Base-by-base conservation (phyloP, 35 echinoderm and acorn worm genomes). In the Patiria miniata region DNA sequence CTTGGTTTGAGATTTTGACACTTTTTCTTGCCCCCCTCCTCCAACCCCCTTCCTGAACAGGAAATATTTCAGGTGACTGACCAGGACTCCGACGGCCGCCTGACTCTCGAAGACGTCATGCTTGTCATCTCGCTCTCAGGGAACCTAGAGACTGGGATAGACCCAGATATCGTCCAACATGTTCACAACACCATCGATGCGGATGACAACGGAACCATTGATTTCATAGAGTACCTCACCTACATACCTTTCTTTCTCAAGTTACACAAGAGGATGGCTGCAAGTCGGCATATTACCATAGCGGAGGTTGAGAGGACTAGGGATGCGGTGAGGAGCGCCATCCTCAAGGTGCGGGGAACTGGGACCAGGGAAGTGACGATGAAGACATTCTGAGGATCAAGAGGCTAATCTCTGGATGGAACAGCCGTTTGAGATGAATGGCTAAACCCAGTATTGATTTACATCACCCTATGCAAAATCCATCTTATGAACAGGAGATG, bases 231-330 rank as follows among this genome's bases (percentile, higher is more conserved):
- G 38, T 97, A 87, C 59, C 68, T 97, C 33, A 87, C 95, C 15
- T 97, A 90, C 69, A 93, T 97, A 77, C 95, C 95, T 0, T 97
- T 97, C 55, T 97, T 97, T 59, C 57, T 93, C 50, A 97, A 91
- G 79, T 80, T 97, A 0, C 91, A 97, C 61, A 55, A 85, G 33
- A 81, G 93, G 37, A 90, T 97, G 53, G 42, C 93, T 18, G 26
- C 21, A 34, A 91, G 95, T 1, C 84, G 79, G 29, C 91, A 91
- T n/a, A 88, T 83, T 4, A 73, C 91, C 14, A 40, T 97, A 22
- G 76, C 87, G 29, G 91, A 90, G 34, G 52, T 97, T 0, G 85
- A 90, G 38, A 68, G 77, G n/a, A 91, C 95, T 21, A 87, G 86
- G 44, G 33, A 80, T 22, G 87, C 91, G 21, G 95, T 97, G 0